Evolutionary conservation across 2,113 vertebrate species (phyloP).

Genomic region (Rostratula benghalensis): DNA sequence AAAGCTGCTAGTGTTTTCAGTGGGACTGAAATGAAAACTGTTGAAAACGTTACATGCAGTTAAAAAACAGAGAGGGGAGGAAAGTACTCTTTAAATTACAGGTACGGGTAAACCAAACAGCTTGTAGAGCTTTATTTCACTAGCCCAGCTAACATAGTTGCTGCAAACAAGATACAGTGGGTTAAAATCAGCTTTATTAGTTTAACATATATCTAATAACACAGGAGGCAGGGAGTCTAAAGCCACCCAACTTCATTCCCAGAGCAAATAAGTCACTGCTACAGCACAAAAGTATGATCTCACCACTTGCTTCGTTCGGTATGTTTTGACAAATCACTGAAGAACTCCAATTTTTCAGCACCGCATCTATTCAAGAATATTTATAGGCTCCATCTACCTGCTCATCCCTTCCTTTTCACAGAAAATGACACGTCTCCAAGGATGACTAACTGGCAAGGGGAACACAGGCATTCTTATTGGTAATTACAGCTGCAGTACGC

Average conservation of each 20-base stretch:
- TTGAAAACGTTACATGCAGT: background rate
- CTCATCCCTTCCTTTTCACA: background rate
- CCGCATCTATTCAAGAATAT: background rate
- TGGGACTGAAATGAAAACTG: background rate
- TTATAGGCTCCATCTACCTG: background rate
- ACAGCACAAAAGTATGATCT: background rate
- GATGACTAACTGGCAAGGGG: conserved; percentile 13
- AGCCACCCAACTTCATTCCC: background rate
- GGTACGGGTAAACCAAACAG: background rate
- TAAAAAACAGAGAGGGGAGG: background rate
- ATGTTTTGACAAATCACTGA: conserved; percentile 43
- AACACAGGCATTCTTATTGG: background rate
- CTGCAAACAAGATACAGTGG: background rate
- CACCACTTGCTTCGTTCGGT: rapidly evolving
- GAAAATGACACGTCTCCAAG: background rate
- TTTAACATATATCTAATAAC: background rate
- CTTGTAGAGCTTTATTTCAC: background rate
- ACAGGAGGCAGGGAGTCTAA: background rate
- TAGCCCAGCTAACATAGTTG: background rate
- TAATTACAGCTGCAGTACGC: background rate
- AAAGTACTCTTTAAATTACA: background rate
- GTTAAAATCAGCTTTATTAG: background rate
- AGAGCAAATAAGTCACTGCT: background rate
- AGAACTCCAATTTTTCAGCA: conserved; percentile 3
- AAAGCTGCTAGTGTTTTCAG: background rate